phyloP scores from a whole-genome alignment of 2,113 vertebrate genomes.

The Apistogramma diplotaenia region DNA sequence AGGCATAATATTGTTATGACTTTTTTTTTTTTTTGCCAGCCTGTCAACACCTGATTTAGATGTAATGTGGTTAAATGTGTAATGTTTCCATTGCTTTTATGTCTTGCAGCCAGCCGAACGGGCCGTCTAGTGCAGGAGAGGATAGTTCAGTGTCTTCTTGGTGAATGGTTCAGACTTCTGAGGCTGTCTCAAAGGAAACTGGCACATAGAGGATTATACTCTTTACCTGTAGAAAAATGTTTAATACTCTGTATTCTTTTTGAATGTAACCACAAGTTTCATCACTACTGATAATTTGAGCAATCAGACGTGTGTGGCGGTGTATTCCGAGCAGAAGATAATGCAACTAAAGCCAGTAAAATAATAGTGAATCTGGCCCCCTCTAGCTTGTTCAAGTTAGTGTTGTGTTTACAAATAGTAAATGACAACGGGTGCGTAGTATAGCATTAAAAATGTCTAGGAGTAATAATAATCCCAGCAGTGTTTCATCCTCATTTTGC shows the following conservation, averaged over 20 bases:
- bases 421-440: neutral
- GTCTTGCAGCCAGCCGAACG: constrained; percentile 36
- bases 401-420: neutral
- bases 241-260: neutral
- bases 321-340: neutral
- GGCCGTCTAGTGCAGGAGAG: constrained; percentile 21
- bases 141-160: constrained; percentile 43
- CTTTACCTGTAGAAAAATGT: neutral
- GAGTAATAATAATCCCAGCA: neutral
- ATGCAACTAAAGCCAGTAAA: neutral
- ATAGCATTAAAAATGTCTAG: neutral
- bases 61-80: constrained; percentile 77
- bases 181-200: constrained; percentile 30
- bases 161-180: constrained; percentile 56
- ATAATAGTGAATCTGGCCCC: no score
- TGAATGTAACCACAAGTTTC: neutral
- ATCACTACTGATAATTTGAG: neutral
- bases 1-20: constrained; percentile 70
- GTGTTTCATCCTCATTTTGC: neutral
- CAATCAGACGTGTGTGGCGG: neutral
- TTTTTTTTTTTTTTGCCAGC: constrained; percentile 46
- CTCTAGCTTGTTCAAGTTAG: neutral
- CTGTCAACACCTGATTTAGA: constrained; percentile 77
- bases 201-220: neutral
- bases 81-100: constrained; percentile 70